Conservation (phyloP, 2,888 invertebrate genomes). For the Phalangium opilio region DNA sequence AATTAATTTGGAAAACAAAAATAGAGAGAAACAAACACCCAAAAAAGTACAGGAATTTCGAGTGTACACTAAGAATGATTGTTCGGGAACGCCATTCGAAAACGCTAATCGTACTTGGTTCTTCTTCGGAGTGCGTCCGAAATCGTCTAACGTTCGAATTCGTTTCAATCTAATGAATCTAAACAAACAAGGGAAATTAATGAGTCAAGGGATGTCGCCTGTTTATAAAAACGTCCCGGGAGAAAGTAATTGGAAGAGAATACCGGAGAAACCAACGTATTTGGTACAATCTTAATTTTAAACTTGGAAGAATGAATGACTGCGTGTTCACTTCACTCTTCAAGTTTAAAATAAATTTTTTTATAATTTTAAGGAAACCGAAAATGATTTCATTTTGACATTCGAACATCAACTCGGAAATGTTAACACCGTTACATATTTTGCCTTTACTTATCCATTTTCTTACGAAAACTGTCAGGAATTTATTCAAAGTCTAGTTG, state of each 20-base stretch:
- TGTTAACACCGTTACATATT: conserved; percentile 48
- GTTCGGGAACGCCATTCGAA: conserved; percentile 68
- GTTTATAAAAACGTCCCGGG: conserved; percentile 59
- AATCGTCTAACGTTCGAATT: conserved; percentile 36
- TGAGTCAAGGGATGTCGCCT: conserved; percentile 74
- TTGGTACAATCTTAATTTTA: neutral
- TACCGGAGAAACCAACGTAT: conserved; percentile 36
- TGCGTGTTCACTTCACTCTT: neutral
- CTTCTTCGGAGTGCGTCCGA: conserved; percentile 61
- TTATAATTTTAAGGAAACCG: conserved; percentile 40
- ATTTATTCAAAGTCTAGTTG: conserved; percentile 50
- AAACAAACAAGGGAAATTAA: conserved; percentile 78
- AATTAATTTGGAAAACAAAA: too few relatives aligned
- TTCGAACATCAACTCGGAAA: conserved; percentile 45
- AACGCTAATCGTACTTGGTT: conserved; percentile 86
- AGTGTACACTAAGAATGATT: conserved; percentile 78
- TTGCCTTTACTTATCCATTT: conserved; percentile 83
- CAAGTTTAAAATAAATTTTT: neutral
- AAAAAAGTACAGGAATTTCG: conserved; percentile 66
- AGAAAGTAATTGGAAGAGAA: conserved; percentile 65
- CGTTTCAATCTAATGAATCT: conserved; percentile 72
- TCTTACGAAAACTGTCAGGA: conserved; percentile 67
- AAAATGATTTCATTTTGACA: conserved; percentile 39
- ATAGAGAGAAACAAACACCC: too few relatives aligned
- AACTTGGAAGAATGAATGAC: neutral